Percentiles rank a stretch among this genome's conserved stretches.
Conservation (phyloP, 1,140 invertebrate genomes). For the Trachymyrmex septentrionalis region DNA sequence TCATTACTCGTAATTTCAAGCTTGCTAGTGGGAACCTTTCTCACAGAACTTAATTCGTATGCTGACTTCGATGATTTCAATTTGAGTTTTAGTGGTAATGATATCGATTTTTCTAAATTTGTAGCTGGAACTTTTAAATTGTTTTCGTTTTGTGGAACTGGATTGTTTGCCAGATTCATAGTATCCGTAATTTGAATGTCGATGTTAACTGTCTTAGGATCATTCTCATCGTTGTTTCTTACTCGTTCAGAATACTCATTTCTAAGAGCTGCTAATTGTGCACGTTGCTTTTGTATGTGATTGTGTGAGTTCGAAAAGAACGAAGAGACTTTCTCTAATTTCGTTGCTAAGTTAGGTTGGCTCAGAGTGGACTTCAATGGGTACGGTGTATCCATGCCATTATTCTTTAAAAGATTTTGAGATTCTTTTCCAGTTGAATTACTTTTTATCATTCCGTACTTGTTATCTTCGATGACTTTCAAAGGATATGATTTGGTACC, state of each 20-base stretch:
- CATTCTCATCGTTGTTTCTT: conserved; percentile 81
- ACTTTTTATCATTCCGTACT: conserved; percentile 85
- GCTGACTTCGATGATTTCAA: conserved; percentile 86
- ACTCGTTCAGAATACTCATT: conserved; percentile 71
- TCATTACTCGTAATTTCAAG: conserved; percentile 82
- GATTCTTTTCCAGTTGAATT: conserved; percentile 82
- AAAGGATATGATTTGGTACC: conserved; percentile 84
- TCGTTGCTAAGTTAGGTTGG: conserved; percentile 85
- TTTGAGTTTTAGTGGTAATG: conserved; percentile 83
- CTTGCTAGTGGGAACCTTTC: conserved; percentile 86
- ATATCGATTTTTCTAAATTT: conserved; percentile 81
- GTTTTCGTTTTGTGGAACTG: conserved; percentile 67
- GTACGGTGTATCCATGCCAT: conserved; percentile 78
- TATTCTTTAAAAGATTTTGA: conserved; percentile 78
- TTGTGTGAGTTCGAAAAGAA: conserved; percentile 90
- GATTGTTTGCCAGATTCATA: conserved; percentile 70
- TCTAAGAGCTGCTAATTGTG: conserved; percentile 80
- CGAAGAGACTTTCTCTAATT: conserved; percentile 86
- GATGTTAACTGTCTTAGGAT: conserved; percentile 84
- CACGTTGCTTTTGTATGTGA: conserved; percentile 88
- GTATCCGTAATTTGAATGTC: conserved; percentile 84
- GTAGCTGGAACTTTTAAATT: conserved; percentile 77
- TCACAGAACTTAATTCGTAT: conserved; percentile 86
- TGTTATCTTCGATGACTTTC: conserved; percentile 87
- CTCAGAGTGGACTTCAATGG: conserved; percentile 85